Evolutionary conservation across 2,797 vertebrate species (phyloP), one percentile per base, ranked within the genome.

Genomic region (Rhabdophis nuchalis): DNA sequence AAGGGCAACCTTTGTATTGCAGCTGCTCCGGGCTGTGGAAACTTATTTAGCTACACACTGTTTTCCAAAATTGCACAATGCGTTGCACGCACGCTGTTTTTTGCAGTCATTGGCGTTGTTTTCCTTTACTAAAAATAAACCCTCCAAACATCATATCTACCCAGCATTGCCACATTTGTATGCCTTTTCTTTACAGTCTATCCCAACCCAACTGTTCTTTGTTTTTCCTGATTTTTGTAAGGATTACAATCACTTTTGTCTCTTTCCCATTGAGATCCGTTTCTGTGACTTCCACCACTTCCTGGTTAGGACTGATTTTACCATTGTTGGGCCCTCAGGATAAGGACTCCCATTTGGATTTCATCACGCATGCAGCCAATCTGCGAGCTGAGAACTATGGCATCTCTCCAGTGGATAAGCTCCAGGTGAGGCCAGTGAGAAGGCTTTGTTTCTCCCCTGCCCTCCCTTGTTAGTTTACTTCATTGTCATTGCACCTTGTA

Each of bases 351-450:
- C 98, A 99, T 29, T 89, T 99, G 95, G 98, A 98, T 95, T 99
- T 98, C 92, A 98, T 99, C 86, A 97, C 95, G 0, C 98, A 98
- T 1, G 98, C 98, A 0, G 98, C 99, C 16, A 98, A 98, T 94
- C 97, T 99, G 91, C 97, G 98, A 0, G 98, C 98, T 0, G 98
- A 98, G 96, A 99, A 98, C 97, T 99, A 99, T 2, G 94, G 97
- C 94, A 99, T 99, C 95, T 97, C 97, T 32, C 95, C 97, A 0
- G 97, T 97, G 0, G 93, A 95, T 96, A 96, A 96, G 10, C 97
- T 96, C 95, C 95, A 98, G 98, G 98, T 98, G 94, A 88, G 36
- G 57, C 46, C 13, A 85, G 72, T 41, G 3, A 23, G 77, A 27
- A 54, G 7, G 1, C 56, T 88, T 16, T 56, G 46, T 46, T 16